Base-by-base conservation (phyloP, 2,888 invertebrate genomes). In the Trachelus troglodyta region DNA sequence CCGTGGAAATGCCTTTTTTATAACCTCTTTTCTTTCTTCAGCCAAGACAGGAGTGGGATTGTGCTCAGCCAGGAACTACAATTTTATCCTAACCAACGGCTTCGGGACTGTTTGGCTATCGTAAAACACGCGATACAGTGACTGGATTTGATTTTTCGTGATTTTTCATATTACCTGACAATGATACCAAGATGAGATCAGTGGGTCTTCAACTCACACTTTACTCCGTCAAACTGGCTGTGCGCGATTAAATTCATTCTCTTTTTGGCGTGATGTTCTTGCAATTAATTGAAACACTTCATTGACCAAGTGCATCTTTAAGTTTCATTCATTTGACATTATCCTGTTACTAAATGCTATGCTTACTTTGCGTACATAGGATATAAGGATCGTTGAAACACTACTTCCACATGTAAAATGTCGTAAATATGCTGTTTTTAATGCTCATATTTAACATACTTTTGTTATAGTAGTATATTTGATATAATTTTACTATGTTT, bases 341-440 rank as follows among this genome's bases (percentile, higher is more conserved):
- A 56, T 23, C 56, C 56, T 56, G 23, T 23, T 56, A 15, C 1
- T 56, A 23, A 56, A 56, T 56, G 1, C 2, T 23, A 56, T 9
- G 9, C 56, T 56, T 56, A 15, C 9, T 56, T 56, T 9, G 56
- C 23, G 56, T 23, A 56, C 56, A 23, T 56, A 6, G 15, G 56
- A 34, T 69, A 73, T 73, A 23, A 23, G 56, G 73, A 34, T 76
- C 75, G 74, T 76, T n/a, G 37, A 75, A 74, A 75, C 75, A 75
- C 34, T 74, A 33, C 76, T 76, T 78, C 76, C 69, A 78, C 37
- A 34, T 78, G 69, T 74, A 76, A 78, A 75, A 76, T 78, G 76
- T 76, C 76, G 74, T 92, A 92, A 92, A 84, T 83, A 86, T 87
- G 83, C 83, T 83, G 79, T 82, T 81, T 85, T 83, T 84, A 77